Base-by-base conservation (phyloP, 2,888 invertebrate genomes). In the Acleris laterana region DNA sequence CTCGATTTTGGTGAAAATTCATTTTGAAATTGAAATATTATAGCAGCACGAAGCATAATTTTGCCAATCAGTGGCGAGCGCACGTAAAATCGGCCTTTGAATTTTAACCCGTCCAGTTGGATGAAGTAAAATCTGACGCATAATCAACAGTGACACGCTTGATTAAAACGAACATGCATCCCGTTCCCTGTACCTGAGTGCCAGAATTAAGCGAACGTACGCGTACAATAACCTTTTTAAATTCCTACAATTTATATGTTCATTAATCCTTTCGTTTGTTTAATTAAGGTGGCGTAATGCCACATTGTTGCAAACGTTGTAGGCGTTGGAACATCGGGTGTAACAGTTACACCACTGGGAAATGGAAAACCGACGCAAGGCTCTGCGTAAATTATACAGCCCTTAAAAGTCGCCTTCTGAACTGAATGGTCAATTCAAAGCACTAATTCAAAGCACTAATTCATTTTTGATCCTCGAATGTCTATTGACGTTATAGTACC, bases 171-270 rank as follows among this genome's bases (percentile, higher is more conserved):
- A 55, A 42, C 55, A 17, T 3, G 55, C 60, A 56, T 60, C 44
- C 25, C n/a, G 25, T 57, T 44, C 19, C 32, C 32, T 4, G 11
- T 25, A 20, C 49, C 38, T 48, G 32, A 58, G 46, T 57, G 46
- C 49, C 50, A 46, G 22, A 28, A 49, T 55, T 32, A 44, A n/a
- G 28, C 32, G 28, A 44, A 25, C 22, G 46, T 42, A 28, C 2
- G 22, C 32, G 19, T 38, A 38, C n/a, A 38, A 7, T n/a, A 61
- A 52, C 61, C 61, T 52, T 52, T 61, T 61, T 61, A 61, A 52
- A 61, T 61, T 61, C 52, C 52, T 52, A n/a, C 25, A 42, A 53
- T 61, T 51, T 60, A 61, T 46, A 61, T 52, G 44, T 52, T 52
- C 61, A 52, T 61, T 52, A 52, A 51, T 61, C 61, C 52, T 50